phyloP scores from a whole-genome alignment of 2,888 invertebrate genomes.

The Acanthosepion pharaonis region DNA sequence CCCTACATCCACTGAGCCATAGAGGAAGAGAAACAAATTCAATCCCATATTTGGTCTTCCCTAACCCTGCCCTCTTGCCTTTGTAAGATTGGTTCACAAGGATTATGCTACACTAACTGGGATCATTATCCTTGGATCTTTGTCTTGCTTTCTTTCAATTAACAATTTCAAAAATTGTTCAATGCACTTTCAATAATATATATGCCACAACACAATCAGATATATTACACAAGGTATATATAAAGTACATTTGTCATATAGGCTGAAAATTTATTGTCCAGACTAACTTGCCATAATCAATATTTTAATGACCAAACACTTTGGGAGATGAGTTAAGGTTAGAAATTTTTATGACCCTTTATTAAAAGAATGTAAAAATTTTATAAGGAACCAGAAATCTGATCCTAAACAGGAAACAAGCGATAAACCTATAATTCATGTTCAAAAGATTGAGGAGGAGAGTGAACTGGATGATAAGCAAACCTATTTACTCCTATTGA shows the following conservation, averaged over 20 bases:
- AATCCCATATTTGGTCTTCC: background rate
- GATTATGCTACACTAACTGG: background rate
- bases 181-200: background rate
- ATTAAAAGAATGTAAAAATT: too few relatives aligned
- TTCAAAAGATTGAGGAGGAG: too few relatives aligned
- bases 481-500: too few relatives aligned
- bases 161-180: background rate
- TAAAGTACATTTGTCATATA: background rate
- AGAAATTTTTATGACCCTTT: too few relatives aligned
- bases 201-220: background rate
- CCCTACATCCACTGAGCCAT: background rate
- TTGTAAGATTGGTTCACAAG: background rate
- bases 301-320: too few relatives aligned
- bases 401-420: too few relatives aligned
- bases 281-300: too few relatives aligned
- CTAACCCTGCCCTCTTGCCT: background rate
- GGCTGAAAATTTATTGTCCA: too few relatives aligned
- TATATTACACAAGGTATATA: background rate
- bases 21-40: background rate
- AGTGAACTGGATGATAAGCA: too few relatives aligned
- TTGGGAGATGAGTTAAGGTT: too few relatives aligned
- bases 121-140: background rate
- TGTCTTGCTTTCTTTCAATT: background rate
- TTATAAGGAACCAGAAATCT: too few relatives aligned
- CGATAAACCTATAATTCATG: too few relatives aligned